phyloP scores from a whole-genome alignment of 2,797 vertebrate genomes.

The Sciaenops ocellatus region DNA sequence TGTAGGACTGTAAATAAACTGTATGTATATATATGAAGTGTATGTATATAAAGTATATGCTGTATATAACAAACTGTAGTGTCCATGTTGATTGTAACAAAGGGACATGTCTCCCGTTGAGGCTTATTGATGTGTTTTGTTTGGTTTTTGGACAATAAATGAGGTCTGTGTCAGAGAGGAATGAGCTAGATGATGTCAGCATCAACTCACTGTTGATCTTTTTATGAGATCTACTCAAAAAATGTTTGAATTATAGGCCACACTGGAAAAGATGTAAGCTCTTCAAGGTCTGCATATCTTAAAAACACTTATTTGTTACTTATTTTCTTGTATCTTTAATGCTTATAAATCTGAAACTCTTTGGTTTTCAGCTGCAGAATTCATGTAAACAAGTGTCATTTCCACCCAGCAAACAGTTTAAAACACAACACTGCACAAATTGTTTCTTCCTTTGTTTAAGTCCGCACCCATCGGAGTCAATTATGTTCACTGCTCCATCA shows the following conservation, averaged over 20 bases:
- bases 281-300: background rate
- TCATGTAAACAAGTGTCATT: background rate
- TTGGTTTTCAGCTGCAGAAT: background rate
- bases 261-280: background rate
- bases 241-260: background rate
- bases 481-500: background rate
- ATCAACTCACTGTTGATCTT: background rate
- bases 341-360: background rate
- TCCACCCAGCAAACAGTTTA: background rate
- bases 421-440: background rate
- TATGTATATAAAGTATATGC: no score
- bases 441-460: background rate
- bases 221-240: background rate
- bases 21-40: no score
- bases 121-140: background rate
- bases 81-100: background rate
- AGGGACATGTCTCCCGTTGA: background rate
- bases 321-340: background rate
- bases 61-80: background rate
- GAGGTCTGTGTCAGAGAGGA: no score
- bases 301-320: background rate
- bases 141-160: no score
- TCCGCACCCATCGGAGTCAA: slow-evolving; percentile 14
- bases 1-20: background rate
- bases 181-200: background rate